A percentile compares a stretch with the other conserved stretches of the same genome.
These are phyloP conservation scores for Iguana delicatissima DNA, from an alignment of 2,797 vertebrate species.

Conservation along the genomic window DNA sequence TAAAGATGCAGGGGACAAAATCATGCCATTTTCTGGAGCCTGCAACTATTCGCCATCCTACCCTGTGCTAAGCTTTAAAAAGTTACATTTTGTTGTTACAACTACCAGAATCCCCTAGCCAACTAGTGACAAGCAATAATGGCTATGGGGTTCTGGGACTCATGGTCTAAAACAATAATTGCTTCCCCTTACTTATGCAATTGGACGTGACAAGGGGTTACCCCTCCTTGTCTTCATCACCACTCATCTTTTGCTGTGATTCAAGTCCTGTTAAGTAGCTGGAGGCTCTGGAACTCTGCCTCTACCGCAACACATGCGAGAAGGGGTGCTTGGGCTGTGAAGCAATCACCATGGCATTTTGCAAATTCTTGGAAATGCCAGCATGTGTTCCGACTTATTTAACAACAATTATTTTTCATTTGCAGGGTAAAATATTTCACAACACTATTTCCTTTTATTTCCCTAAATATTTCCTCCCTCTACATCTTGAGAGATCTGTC, in stretches of 20 bases:
- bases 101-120: too few species aligned
- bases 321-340: background rate
- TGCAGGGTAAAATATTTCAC: background rate
- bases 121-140: background rate
- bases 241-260: background rate
- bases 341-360: background rate
- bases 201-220: background rate
- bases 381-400: background rate
- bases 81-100: too few species aligned
- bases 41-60: background rate
- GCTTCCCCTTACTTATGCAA: background rate
- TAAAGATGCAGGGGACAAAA: too few species aligned
- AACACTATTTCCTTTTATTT: constrained; percentile 1
- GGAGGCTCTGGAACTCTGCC: background rate
- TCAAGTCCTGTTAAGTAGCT: background rate
- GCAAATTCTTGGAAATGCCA: background rate
- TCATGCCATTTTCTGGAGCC: background rate
- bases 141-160: background rate
- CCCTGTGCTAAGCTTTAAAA: background rate
- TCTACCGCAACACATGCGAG: background rate
- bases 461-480: background rate
- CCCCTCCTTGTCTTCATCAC: background rate
- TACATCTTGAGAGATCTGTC: background rate
- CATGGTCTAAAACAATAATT: background rate
- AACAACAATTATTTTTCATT: background rate